A percentile compares a stretch with the other conserved stretches of the same genome.
These are phyloP conservation scores for Rhagium mordax DNA, from an alignment of 2,888 invertebrate species.

Conservation along the genomic window DNA sequence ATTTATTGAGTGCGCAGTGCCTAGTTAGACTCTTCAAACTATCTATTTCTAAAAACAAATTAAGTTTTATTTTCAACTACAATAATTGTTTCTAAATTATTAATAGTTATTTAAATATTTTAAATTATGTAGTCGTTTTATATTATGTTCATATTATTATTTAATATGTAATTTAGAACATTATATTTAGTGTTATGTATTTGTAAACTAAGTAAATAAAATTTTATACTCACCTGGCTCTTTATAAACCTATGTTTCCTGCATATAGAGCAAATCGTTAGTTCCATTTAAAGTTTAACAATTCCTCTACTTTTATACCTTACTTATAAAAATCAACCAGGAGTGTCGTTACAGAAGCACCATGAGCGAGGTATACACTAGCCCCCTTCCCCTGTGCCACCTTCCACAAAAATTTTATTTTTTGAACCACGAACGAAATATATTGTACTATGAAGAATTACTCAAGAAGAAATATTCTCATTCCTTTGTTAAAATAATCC, in stretches of 20 bases:
- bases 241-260: background rate
- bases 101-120: conserved; percentile 18
- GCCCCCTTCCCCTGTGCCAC: no score
- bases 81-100: background rate
- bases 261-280: background rate
- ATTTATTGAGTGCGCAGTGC: conserved; percentile 52
- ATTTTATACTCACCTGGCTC: conserved; percentile 43
- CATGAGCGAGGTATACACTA: no score
- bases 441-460: no score
- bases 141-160: conserved; percentile 52
- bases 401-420: no score
- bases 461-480: no score
- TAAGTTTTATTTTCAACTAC: conserved; percentile 5
- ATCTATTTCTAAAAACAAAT: conserved; percentile 2
- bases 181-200: conserved; percentile 54
- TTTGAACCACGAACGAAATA: no score
- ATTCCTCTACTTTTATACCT: no score
- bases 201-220: conserved; percentile 48
- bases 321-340: no score
- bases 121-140: conserved; percentile 45
- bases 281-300: no score
- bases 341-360: no score
- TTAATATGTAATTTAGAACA: conserved; percentile 48
- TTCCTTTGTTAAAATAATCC: no score
- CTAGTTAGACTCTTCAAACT: conserved; percentile 21